Evolutionary conservation across 2,113 vertebrate species (phyloP), one percentile per base, ranked within the genome.

Genomic region (Misgurnus mizolepis): DNA sequence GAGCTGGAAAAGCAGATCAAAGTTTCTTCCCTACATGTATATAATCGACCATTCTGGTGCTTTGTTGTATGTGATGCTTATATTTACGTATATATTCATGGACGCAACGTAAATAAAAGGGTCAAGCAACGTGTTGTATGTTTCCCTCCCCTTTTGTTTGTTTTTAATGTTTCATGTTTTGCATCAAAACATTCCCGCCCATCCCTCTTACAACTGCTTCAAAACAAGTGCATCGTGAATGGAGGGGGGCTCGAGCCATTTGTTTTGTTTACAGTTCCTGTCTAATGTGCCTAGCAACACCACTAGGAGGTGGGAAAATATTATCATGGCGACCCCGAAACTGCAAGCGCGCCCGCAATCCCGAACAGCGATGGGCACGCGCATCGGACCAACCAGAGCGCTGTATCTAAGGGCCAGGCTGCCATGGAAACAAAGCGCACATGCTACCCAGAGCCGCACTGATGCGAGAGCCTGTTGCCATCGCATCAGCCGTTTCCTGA

Each of bases 371-470:
- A 58, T 77, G 81, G 88, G 72, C 88, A 83, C 88, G 34, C 15
- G 40, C 58, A 22, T 55, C 70, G 75, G 89, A 88, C 93, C 93
- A 94, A 94, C 91, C 93, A 92, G 90, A 86, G 87, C 49, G 88
- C 92, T 92, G 92, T 92, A 93, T 92, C 92, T 88, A 89, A 87
- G 92, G 91, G 6, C 70, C 83, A 83, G 88, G 91, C 91, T 92
- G 88, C 90, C 81, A 91, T 89, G 89, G 91, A 89, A 93, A 93
- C 92, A 89, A 83, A 47, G 86, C 89, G 86, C 90, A 85, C 89
- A 88, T 88, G 90, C 89, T 89, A 87, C 15, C 82, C 27, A 34
- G 27, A 34, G 27, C 27, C 27, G 27, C 27, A 34, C 27, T 34
- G 27, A 34, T 34, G 85, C 79, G 77, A 53, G 82, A 82, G 88